Evolutionary conservation across 2,113 vertebrate species (phyloP), one percentile per base, ranked within the genome.

Genomic region (Leptocoma aspasia): DNA sequence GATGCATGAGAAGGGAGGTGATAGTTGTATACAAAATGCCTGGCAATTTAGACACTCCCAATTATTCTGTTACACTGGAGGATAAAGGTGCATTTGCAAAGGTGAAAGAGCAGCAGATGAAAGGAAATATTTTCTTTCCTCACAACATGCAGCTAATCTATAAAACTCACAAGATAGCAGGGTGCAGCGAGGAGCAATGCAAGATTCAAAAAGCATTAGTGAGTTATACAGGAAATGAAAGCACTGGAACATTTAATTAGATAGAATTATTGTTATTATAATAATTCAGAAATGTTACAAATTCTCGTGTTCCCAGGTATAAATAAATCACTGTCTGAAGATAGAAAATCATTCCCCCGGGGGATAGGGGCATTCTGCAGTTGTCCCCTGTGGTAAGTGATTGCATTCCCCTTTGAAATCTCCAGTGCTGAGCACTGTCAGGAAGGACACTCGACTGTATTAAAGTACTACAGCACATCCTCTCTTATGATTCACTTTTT

Each of bases 401-500:
- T 66, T 75, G 30, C 60, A 75, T n/a, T 27, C 21, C 12, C 53
- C 30, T 72, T 14, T 78, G 64, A 82, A 64, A 77, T 16, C 47
- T 75, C 68, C 70, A 90, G 0, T 7, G 72, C 39, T 60, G 64
- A 71, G 39, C 42, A 13, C 39, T 27, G 63, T 35, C 85, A 78
- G 64, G 42, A 89, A 78, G 44, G 64, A 89, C n/a, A 59, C 44
- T 75, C 56, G 42, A 44, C 20, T 82, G 28, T 39, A 60, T 54
- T 52, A 63, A 88, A 44, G 27, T 49, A 26, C 26, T 39, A 59
- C 37, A 61, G 45, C 26, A 44, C 68, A 82, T 87, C 30, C 56
- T 88, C 50, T 84, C 13, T 84, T 66, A 85, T 44, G 66, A 97
- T 90, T 96, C 94, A 88, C 81, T 95, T 96, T 86, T 86, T 95